Percentiles rank a stretch among this genome's conserved stretches.
Conservation (phyloP, 2,888 invertebrate species). For the Trachelus tabidus region DNA sequence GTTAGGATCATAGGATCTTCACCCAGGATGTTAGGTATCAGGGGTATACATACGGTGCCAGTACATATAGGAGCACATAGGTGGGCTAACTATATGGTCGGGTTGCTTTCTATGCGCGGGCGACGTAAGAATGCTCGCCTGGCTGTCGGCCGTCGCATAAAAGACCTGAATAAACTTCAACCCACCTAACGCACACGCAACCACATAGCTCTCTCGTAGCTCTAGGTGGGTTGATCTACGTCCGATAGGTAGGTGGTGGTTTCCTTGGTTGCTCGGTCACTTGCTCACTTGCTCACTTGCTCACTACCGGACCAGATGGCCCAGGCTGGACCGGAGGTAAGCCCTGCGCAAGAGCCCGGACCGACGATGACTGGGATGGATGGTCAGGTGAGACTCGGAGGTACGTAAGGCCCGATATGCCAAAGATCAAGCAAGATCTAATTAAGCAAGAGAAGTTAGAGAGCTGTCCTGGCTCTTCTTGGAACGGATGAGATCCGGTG, state of each 20-base stretch:
- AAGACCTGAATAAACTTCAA: slow-evolving; percentile 26
- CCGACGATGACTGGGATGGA: no score
- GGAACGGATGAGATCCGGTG: no score
- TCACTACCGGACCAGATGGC: no score
- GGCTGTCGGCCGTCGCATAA: slow-evolving; percentile 24
- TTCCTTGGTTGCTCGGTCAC: neutral
- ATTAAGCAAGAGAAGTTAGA: no score
- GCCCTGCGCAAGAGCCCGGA: neutral
- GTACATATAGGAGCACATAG: neutral
- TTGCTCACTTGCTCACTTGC: neutral
- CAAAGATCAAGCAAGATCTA: no score
- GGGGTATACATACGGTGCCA: no score
- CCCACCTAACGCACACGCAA: slow-evolving; percentile 28
- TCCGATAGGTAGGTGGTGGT: slow-evolving; percentile 22
- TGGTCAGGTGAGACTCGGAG: no score
- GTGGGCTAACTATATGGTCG: slow-evolving; percentile 55
- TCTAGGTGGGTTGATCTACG: slow-evolving; percentile 17
- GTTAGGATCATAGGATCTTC: no score
- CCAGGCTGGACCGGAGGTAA: neutral
- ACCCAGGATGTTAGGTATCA: no score
- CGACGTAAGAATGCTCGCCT: slow-evolving; percentile 45
- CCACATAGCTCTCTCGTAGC: slow-evolving; percentile 17
- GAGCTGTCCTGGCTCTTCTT: no score
- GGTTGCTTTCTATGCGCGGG: slow-evolving; percentile 59
- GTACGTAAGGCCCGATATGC: no score